Percentiles rank a stretch among this genome's conserved stretches.
These are phyloP conservation scores for Platichthys stellatus DNA, from an alignment of 2,113 vertebrate species.

Conservation along the genomic window DNA sequence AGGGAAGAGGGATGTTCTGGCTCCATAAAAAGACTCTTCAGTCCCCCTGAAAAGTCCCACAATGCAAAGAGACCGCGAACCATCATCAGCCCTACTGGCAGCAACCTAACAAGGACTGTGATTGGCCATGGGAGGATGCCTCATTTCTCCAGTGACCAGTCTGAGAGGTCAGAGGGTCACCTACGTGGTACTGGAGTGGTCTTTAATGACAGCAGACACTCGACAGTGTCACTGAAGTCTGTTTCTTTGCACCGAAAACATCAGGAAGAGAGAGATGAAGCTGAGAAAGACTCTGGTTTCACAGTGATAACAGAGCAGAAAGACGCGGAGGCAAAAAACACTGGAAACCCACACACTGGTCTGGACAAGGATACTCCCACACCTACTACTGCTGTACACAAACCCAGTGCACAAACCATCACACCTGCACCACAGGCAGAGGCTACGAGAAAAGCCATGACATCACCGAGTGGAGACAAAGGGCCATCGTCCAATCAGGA, in stretches of 20 bases:
- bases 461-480: neutral
- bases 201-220: neutral
- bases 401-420: neutral
- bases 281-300: constrained; percentile 40
- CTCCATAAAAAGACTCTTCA: constrained; percentile 74
- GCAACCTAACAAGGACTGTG: neutral
- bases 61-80: constrained; percentile 70
- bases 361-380: constrained; percentile 11
- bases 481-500: constrained; percentile 4
- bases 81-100: neutral
- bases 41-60: constrained; percentile 58
- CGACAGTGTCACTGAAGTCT: constrained; percentile 9
- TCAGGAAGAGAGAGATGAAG: neutral
- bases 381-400: neutral
- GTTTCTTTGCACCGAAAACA: constrained; percentile 8
- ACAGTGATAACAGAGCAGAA: constrained; percentile 56
- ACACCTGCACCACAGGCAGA: neutral
- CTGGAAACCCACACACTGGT: neutral
- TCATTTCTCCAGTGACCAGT: neutral
- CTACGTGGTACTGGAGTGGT: neutral
- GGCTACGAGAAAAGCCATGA: neutral
- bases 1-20: constrained; percentile 30
- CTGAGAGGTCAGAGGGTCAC: neutral
- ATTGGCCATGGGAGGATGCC: constrained; percentile 6
- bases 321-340: neutral